Conservation (phyloP, 2,888 invertebrate genomes). For the Girardia tigrina region DNA sequence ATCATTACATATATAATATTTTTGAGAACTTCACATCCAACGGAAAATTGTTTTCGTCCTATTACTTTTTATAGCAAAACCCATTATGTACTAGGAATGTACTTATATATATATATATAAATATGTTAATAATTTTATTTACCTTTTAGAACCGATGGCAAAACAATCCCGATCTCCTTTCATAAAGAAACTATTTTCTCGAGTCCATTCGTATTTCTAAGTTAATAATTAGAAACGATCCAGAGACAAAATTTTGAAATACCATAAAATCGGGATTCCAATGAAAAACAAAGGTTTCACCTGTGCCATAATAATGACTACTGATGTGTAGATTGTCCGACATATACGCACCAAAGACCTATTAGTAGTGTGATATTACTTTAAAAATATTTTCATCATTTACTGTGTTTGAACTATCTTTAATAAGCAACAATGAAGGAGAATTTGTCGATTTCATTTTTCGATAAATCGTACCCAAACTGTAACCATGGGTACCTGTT, state of each 20-base stretch:
- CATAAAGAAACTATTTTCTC: constrained; percentile 34
- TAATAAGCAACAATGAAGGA: constrained; percentile 30
- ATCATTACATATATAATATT: too few species aligned
- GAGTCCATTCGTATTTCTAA: constrained; percentile 33
- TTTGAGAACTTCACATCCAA: too few species aligned
- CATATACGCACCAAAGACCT: constrained; percentile 5
- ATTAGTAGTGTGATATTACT: not conserved
- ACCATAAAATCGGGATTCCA: not conserved
- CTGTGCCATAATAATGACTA: constrained; percentile 6
- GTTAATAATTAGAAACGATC: too few species aligned
- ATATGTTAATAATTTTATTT: too few species aligned
- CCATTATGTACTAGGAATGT: too few species aligned
- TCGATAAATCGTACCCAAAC: constrained; percentile 31
- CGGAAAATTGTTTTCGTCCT: too few species aligned
- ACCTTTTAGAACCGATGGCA: constrained; percentile 28
- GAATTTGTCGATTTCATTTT: constrained; percentile 16
- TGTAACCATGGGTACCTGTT: constrained; percentile 30
- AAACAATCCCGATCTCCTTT: constrained; percentile 30
- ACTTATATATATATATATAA: too few species aligned
- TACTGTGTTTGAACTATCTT: constrained; percentile 25
- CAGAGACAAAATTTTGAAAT: too few species aligned
- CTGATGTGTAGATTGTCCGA: constrained; percentile 17
- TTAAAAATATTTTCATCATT: not conserved
- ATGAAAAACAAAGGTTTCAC: constrained; percentile 17
- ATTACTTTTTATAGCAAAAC: too few species aligned